Evolutionary conservation across 2,113 vertebrate genomes (phyloP).

Genomic region (Trematomus loennbergii): DNA sequence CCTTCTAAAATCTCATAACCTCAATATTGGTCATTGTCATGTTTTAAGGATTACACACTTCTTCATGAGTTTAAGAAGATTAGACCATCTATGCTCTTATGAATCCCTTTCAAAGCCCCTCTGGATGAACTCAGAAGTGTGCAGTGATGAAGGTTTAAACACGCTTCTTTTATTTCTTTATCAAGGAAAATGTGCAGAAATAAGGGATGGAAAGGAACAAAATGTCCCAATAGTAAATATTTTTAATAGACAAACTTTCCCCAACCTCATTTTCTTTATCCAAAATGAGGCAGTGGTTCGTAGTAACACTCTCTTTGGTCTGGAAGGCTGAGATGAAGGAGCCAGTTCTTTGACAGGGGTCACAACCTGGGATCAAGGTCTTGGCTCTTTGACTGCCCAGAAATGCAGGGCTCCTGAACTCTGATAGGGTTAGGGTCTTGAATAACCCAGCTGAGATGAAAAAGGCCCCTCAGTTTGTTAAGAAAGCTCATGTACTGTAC

Average conservation of each 20-base stretch:
- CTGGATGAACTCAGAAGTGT: conserved; percentile 30
- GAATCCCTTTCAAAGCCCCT: conserved; percentile 20
- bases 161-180: not conserved
- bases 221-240: not conserved
- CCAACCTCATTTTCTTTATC: not conserved
- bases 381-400: conserved; percentile 8
- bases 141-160: conserved; percentile 1
- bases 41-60: conserved; percentile 40
- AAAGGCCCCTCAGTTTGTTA: conserved; percentile 21
- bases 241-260: not conserved
- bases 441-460: conserved; percentile 31
- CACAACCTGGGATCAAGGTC: conserved; percentile 32
- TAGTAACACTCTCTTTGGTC: not conserved
- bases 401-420: not conserved
- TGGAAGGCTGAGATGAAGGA: conserved; percentile 28
- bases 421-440: too few species aligned
- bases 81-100: conserved; percentile 30
- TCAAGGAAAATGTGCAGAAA: not conserved
- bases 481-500: not conserved
- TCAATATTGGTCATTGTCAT: conserved; percentile 36
- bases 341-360: conserved; percentile 38
- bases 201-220: not conserved
- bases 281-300: not conserved
- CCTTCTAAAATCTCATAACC: conserved; percentile 37
- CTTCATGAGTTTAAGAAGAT: conserved; percentile 40